Evolutionary conservation across 1,140 invertebrate genomes (phyloP).

Genomic region (Spodoptera litura): DNA sequence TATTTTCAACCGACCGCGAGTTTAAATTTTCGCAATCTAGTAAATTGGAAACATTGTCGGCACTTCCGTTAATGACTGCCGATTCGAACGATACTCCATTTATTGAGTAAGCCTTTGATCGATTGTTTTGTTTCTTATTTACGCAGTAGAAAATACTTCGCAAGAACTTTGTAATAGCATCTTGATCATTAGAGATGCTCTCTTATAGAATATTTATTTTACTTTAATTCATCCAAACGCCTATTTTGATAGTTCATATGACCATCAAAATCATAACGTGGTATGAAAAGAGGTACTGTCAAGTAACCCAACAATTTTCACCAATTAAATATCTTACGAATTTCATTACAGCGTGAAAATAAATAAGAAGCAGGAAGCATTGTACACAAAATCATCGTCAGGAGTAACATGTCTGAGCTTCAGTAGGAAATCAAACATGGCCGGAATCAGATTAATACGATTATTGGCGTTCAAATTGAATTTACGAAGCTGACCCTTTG

Average conservation of each 20-base stretch:
- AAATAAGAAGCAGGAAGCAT: not conserved
- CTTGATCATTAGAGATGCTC: no score
- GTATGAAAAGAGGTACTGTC: no score
- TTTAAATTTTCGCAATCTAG: constrained; percentile 47
- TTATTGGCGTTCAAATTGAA: constrained; percentile 24
- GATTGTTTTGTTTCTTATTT: constrained; percentile 32
- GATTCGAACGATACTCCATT: constrained; percentile 19
- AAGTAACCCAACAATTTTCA: no score
- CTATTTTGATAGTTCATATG: no score
- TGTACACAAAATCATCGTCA: not conserved
- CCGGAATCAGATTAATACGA: constrained; percentile 4
- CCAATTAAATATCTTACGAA: no score
- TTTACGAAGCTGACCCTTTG: constrained; percentile 10
- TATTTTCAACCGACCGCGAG: constrained; percentile 42
- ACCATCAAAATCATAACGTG: no score
- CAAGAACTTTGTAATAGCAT: not conserved
- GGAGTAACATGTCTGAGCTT: not conserved
- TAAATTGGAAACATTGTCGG: constrained; percentile 53
- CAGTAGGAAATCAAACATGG: constrained; percentile 14
- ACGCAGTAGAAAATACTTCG: no score
- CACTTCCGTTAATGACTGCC: constrained; percentile 17
- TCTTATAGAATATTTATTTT: no score
- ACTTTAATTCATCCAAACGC: no score
- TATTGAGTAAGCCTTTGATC: constrained; percentile 5
- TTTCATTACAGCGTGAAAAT: no score